Conservation (phyloP, 2,113 vertebrate genomes). For the Toxotes jaculatrix region DNA sequence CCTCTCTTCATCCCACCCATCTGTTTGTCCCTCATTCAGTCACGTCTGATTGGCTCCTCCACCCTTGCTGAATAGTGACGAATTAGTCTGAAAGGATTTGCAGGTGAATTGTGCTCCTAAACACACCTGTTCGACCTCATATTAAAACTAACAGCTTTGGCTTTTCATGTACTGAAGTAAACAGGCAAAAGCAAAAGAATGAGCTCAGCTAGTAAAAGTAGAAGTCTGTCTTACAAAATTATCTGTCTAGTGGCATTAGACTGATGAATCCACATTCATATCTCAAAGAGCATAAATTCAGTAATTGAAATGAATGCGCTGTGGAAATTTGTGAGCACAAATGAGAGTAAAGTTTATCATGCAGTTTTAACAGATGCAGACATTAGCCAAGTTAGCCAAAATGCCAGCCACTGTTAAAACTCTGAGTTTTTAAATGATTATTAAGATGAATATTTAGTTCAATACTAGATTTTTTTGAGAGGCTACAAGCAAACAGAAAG, state of each 20-base stretch:
- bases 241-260: too few species aligned
- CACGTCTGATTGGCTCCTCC: slow-evolving; percentile 12
- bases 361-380: neutral
- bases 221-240: too few species aligned
- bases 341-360: neutral
- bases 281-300: too few species aligned
- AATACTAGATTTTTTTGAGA: too few species aligned
- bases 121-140: neutral
- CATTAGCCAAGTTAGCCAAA: neutral
- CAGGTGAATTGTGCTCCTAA: neutral
- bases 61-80: neutral
- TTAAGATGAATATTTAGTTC: too few species aligned
- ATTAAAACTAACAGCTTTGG: neutral
- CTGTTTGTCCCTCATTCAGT: neutral
- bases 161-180: neutral
- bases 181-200: neutral
- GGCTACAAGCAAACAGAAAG: too few species aligned
- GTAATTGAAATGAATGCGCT: neutral
- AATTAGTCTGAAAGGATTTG: neutral
- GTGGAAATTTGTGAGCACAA: neutral
- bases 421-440: too few species aligned
- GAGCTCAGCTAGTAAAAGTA: too few species aligned
- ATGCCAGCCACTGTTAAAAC: too few species aligned
- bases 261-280: too few species aligned
- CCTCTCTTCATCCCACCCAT: neutral